Base-by-base conservation (phyloP, 2,113 vertebrate genomes). In the Monarcha castaneiventris region DNA sequence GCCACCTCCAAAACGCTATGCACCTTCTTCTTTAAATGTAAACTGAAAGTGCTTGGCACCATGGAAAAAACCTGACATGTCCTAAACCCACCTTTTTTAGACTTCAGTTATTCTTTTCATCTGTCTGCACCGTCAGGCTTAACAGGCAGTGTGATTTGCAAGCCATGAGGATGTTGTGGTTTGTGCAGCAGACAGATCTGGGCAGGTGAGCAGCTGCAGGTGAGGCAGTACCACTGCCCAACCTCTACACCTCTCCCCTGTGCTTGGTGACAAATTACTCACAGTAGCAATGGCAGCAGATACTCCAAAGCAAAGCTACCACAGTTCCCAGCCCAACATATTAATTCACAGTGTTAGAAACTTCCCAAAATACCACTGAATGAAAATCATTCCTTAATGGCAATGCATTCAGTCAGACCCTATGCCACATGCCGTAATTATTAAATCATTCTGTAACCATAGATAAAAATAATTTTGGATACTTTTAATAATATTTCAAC, bases 191-290 rank as follows among this genome's bases (percentile, higher is more conserved):
- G 64, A 62, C 32, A 62, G 43, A 41, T 21, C 18, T 51, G 67
- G 52, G 54, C 63, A 67, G 63, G 23, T 33, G 14, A 67, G 35
- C 33, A 55, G n/a, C 23, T 29, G 63, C 25, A 66, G 35, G 46
- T 43, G 59, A 76, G 51, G 62, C 48, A 58, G 62, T 3, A 12
- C 43, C 72, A 27, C 74, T 37, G 66, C 61, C 32, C 4, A 2
- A 46, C n/a, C 56, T 56, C 61, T 11, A 1, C 0, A 0, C 3
- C 61, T 49, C n/a, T 49, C 43, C 58, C n/a, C 48, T 5, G 17
- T 17, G n/a, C 89, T 73, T 39, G 8, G 30, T 62, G 52, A 6
- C 30, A 39, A 39, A 74, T 2, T 59, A 44, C 5, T 30, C 62
- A 22, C 48, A 41, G 43, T 1, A 49, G 37, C 22, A 54, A 79